Base-by-base conservation (phyloP, 2,888 invertebrate species). In the Dysmachus trigonus region DNA sequence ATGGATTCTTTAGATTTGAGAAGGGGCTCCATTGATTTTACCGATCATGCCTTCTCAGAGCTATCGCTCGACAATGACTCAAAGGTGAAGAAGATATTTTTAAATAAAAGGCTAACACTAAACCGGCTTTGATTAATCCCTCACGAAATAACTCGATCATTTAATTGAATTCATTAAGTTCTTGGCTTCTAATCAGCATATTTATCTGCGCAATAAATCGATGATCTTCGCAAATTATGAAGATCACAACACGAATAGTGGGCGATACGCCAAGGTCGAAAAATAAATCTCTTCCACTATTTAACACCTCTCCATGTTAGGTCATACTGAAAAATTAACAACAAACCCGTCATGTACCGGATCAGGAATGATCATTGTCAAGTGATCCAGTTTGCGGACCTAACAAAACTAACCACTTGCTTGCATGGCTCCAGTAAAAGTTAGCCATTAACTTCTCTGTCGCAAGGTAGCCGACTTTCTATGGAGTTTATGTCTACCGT, bases 1-100 rank as follows among this genome's bases (percentile, higher is more conserved):
- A 83, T 87, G 76, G 88, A 88, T 85, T 88, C 88, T 33, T 86
- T 86, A 71, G 86, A 86, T 71, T 18, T 83, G n/a, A 83, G 86
- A 22, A 83, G 76, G 22, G 72, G 62, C 81, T 86, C 86, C 15
- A 73, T 82, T 18, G 86, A 86, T 86, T 5, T 84, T 2, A 31
- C 74, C 10, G 76, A 86, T 18, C 10, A 31, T 30, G 86, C 27
- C 0, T 51, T 85, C 31, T 41, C 33, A 41, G 51, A 85, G 18
- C 35, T 85, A 2, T 74, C 73, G 7, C 71, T 85, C 38, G 51
- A 74, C 7, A 72, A n/a, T 27, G 62, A 62, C 7, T 22, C 62
- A 84, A 74, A 85, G 85, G 85, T 85, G 85, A 85, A n/a, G 33
- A 82, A 71, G 18, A 62, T 82, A 27, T 71, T 82, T 71, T 82